Evolutionary conservation across 2,113 vertebrate species (phyloP).

Genomic region (Syrmaticus mikado): DNA sequence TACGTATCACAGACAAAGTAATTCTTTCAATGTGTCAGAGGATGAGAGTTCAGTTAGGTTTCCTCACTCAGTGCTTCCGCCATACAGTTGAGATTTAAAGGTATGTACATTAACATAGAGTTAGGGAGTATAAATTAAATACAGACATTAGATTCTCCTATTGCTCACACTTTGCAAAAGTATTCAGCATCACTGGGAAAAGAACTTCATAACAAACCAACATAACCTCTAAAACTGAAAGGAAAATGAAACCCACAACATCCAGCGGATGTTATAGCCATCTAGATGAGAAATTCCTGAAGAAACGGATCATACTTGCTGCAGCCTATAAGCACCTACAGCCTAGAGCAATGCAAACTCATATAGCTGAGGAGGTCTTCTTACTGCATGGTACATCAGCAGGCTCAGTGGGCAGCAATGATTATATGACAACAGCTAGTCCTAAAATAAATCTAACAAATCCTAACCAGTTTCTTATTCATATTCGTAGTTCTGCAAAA

Average conservation of each 20-base stretch:
- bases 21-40: background rate
- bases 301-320: background rate
- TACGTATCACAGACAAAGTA: background rate
- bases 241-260: constrained; percentile 30
- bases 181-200: background rate
- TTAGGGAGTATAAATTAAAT: background rate
- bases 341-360: background rate
- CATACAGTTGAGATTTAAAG: background rate
- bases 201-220: background rate
- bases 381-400: background rate
- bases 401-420: background rate
- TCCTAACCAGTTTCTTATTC: background rate
- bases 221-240: constrained; percentile 58
- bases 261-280: background rate
- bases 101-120: background rate
- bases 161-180: background rate
- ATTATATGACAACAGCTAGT: background rate
- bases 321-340: background rate
- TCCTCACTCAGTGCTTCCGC: background rate
- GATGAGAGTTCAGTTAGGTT: background rate
- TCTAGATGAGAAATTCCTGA: background rate
- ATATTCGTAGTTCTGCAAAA: background rate
- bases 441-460: background rate
- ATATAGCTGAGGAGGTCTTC: background rate
- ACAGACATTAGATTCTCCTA: background rate